Percentiles rank a stretch among this genome's conserved stretches.
Conservation (phyloP, 2,888 invertebrate species). For the Beris morrisii region DNA sequence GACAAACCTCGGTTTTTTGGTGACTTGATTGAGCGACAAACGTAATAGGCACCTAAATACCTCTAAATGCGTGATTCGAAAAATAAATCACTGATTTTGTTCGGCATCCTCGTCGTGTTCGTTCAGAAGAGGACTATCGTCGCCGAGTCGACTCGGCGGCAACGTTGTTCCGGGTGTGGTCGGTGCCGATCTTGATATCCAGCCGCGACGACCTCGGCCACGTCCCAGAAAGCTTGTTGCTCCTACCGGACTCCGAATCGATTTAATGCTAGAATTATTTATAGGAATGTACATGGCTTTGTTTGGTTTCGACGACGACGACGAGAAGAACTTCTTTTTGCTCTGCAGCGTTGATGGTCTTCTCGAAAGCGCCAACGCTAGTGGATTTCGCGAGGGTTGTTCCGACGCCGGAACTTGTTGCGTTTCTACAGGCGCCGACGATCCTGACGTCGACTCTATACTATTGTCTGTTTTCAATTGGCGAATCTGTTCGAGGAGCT, state of each 20-base stretch:
- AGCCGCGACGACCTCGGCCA: conserved; percentile 59
- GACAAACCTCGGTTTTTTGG: too few species aligned
- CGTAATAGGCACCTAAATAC: too few species aligned
- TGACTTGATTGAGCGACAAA: too few species aligned
- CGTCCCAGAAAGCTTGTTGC: conserved; percentile 51
- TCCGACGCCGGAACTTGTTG: background rate
- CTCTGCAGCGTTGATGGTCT: conserved; percentile 50
- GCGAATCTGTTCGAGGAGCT: conserved; percentile 72
- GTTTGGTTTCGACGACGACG: conserved; percentile 57
- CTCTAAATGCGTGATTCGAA: too few species aligned
- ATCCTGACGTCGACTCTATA: conserved; percentile 45
- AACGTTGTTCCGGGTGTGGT: conserved; percentile 71
- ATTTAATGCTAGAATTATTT: conserved; percentile 46
- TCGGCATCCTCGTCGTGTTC: conserved; percentile 61
- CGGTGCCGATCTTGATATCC: conserved; percentile 77
- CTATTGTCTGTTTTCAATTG: conserved; percentile 61
- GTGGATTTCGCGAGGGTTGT: background rate
- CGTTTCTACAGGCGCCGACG: conserved; percentile 34
- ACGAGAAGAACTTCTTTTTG: conserved; percentile 58
- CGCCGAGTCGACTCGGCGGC: conserved; percentile 65
- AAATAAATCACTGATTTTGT: conserved; percentile 34
- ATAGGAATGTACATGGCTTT: conserved; percentile 73
- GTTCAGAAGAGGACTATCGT: conserved; percentile 65
- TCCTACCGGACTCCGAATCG: conserved; percentile 52
- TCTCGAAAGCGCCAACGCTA: conserved; percentile 34